phyloP scores from a whole-genome alignment of 35 echinoderm and acorn worm species.

The Heliocidaris erythrogramma region DNA sequence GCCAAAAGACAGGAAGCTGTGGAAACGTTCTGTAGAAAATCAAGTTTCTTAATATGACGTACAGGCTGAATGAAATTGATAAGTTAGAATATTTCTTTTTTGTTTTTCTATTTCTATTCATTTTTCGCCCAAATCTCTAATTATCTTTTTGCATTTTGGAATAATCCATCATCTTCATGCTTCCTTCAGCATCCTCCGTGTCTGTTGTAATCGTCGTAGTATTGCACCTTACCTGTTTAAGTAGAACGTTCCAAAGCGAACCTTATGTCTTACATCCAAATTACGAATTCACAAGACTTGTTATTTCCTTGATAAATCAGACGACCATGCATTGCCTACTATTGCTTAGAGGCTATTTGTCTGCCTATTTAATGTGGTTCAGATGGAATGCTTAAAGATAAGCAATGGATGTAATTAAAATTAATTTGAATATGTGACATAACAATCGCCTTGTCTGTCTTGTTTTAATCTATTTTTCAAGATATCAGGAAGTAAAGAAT shows the following conservation, averaged over 20 bases:
- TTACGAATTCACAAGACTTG: too few species aligned
- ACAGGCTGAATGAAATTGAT: not conserved
- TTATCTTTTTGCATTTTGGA: not conserved
- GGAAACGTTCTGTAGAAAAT: not conserved
- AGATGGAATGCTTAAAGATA: too few species aligned
- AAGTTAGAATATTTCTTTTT: not conserved
- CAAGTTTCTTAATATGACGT: not conserved
- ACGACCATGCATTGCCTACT: too few species aligned
- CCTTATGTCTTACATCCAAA: too few species aligned
- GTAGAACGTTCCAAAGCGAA: not conserved
- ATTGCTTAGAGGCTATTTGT: too few species aligned
- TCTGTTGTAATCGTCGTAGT: not conserved
- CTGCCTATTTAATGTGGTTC: too few species aligned
- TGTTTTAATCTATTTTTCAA: too few species aligned
- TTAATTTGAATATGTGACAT: too few species aligned
- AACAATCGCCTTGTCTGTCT: too few species aligned
- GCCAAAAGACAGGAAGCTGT: not conserved
- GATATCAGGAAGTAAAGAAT: too few species aligned
- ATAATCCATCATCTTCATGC: not conserved
- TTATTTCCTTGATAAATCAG: too few species aligned
- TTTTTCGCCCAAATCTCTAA: not conserved
- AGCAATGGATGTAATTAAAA: too few species aligned
- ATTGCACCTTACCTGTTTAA: not conserved
- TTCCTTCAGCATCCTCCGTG: not conserved
- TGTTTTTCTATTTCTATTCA: not conserved